Percentiles rank a stretch among this genome's conserved stretches.
These are phyloP conservation scores for Chrysaora quinquecirrha DNA, from an alignment of 30 jellyfish, hydroid and myxozoan species.

Conservation along the genomic window DNA sequence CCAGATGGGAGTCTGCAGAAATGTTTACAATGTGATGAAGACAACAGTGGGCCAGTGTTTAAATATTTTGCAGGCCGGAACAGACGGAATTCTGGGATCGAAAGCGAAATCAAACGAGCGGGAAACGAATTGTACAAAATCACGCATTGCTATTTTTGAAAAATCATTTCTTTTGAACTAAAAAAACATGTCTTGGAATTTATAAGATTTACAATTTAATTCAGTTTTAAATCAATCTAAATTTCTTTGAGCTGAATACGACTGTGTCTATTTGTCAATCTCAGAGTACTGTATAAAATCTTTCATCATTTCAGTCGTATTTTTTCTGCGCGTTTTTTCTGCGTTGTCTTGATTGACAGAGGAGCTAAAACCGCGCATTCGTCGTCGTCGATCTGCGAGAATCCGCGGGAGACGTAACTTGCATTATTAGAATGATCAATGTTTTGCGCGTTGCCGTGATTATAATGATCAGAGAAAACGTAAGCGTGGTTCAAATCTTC, in stretches of 20 bases:
- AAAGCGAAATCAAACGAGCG: conserved; percentile 71
- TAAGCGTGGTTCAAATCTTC: neutral
- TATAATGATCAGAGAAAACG: too few species aligned
- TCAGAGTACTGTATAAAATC: too few species aligned
- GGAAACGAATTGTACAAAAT: conserved; percentile 59
- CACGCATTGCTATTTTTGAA: conserved; percentile 68
- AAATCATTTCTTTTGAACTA: too few species aligned
- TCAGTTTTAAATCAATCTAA: too few species aligned
- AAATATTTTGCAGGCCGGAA: conserved; percentile 76
- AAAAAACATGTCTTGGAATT: too few species aligned
- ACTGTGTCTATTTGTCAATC: too few species aligned
- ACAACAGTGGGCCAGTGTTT: conserved; percentile 76
- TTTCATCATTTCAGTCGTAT: conserved; percentile 18
- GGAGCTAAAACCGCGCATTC: conserved; percentile 75
- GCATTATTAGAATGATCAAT: neutral
- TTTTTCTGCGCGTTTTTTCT: conserved; percentile 65
- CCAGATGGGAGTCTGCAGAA: conserved; percentile 72
- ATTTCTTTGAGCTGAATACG: too few species aligned
- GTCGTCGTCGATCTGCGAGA: neutral
- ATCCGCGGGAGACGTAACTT: neutral
- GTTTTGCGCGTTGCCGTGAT: neutral
- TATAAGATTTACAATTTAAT: too few species aligned
- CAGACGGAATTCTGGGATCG: conserved; percentile 73
- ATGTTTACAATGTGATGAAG: conserved; percentile 78
- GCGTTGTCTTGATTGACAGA: conserved; percentile 39